These are phyloP conservation scores for Origma solitaria DNA, from an alignment of 2,113 vertebrate species.

Conservation along the genomic window DNA sequence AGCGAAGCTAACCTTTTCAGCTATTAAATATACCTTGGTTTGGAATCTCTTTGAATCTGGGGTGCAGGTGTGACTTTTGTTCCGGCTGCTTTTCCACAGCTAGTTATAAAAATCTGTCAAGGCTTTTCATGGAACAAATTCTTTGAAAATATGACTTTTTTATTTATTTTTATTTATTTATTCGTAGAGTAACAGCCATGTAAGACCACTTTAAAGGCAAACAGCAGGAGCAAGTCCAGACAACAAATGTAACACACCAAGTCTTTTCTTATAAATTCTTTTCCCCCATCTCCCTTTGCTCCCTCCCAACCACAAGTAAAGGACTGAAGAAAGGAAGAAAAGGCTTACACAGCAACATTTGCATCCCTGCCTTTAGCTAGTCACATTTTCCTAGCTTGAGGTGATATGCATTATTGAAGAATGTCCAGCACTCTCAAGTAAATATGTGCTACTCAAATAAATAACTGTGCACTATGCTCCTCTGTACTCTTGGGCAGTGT, in stretches of 20 bases:
- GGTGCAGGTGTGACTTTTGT: background rate
- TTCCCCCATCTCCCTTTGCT: background rate
- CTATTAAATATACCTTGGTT: background rate
- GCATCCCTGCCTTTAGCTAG: background rate
- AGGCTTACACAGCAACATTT: slow-evolving; percentile 3
- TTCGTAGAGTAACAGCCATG: background rate
- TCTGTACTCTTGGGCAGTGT: background rate
- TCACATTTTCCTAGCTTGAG: slow-evolving; percentile 3
- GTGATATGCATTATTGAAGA: slow-evolving; percentile 48
- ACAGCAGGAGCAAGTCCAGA: background rate
- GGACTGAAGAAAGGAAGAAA: background rate
- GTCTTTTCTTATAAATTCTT: background rate
- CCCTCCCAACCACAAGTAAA: background rate
- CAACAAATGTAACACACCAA: background rate
- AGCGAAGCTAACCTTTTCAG: background rate
- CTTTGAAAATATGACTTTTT: background rate
- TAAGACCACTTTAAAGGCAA: background rate
- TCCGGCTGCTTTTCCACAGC: background rate
- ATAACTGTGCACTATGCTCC: background rate
- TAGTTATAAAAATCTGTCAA: background rate
- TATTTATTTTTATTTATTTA: background rate
- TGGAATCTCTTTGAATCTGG: background rate
- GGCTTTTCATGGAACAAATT: background rate
- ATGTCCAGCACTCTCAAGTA: background rate
- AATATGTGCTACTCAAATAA: slow-evolving; percentile 8